Base-by-base conservation (phyloP, 2,888 invertebrate genomes). In the Lissonota sp. region DNA sequence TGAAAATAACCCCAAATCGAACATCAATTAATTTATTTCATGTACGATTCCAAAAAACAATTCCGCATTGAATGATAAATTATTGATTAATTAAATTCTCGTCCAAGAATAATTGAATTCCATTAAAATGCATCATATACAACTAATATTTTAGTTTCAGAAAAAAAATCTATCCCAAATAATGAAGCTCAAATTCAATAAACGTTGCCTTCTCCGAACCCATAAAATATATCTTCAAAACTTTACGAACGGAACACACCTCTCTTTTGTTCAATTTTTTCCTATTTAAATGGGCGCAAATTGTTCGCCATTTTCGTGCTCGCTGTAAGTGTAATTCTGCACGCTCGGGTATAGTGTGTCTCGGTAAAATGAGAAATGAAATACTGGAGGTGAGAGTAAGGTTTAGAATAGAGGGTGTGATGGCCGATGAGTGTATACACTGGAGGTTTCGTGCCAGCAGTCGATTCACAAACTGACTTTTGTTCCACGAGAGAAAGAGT, bases 381-480 rank as follows among this genome's bases (percentile, higher is more conserved):
- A 26, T 26, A 26, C 49, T 66, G n/a, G 40, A 39, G 40, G 26
- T 8, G 42, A 3, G 12, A 51, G 66, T n/a, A 3, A 26, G 1
- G 26, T 26, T 26, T 1, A 26, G 26, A 26, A 26, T 2, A 26
- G 26, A 46, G 63, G 55, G 46, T 57, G 63, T 63, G 57, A 63
- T 69, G 51, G 63, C 7, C 14, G 55, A 58, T 60, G 37, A 62
- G 70, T 58, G 46, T 51, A n/a, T n/a, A 60, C 58, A 70, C 58
- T 57, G 42, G 46, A 57, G 16, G 64, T 69, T 80, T 81, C 81
- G 81, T 81, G 81, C 75, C 78, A 78, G 81, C 74, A 67, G 78
- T 75, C 81, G 81, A 81, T 81, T 81, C 70, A 67, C 78, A 49
- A 49, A 57, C 78, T 66, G 81, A 78, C 73, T 74, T 60, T 79